Base-by-base conservation (phyloP, 2,113 vertebrate species). In the Amazona vittata region DNA sequence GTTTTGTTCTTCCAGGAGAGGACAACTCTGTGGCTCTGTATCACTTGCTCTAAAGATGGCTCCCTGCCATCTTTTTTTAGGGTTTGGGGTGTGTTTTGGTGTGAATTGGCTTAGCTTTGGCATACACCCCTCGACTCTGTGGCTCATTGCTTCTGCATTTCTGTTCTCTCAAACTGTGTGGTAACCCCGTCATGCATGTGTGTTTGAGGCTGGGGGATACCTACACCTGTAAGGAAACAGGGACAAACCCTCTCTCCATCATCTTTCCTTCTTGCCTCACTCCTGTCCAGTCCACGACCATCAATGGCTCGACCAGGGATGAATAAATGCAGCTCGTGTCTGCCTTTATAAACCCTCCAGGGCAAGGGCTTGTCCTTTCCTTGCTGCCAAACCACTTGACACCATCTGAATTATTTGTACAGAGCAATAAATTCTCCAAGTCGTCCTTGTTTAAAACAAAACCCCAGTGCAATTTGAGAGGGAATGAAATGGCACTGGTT, bases 321-420 rank as follows among this genome's bases (percentile, higher is more conserved):
- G 86, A 69, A 90, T 62, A 67, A 83, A 87, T 71, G 63, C 62
- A 71, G 35, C 18, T 43, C 29, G 8, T 5, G 3, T 89, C 75
- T 82, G 53, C 35, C 81, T 86, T 78, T 69, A n/a, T 77, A 47
- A 86, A 82, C 50, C 75, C 37, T 78, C 67, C 55, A 83, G 86
- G 86, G 82, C 92, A 90, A 95, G 89, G 86, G 86, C 82, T 95
- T 76, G 92, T 95, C 86, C 82, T 92, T 94, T 43, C 28, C 39
- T 62, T 67, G 73, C 92, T 95, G 89, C 94, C 92, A 95, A 92
- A 67, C 3, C 10, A 46, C 86, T 87, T 90, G 82, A 55, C n/a
- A 1, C 44, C 15, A 1, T 41, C 77, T 80, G 77, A 90, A 49
- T 92, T 78, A 70, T 80, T 86, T 86, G 67, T 67, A 24, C 6